Evolutionary conservation across 1,140 invertebrate genomes (phyloP), one percentile per base, ranked within the genome.

Genomic region (Drosophila sturtevanti): DNA sequence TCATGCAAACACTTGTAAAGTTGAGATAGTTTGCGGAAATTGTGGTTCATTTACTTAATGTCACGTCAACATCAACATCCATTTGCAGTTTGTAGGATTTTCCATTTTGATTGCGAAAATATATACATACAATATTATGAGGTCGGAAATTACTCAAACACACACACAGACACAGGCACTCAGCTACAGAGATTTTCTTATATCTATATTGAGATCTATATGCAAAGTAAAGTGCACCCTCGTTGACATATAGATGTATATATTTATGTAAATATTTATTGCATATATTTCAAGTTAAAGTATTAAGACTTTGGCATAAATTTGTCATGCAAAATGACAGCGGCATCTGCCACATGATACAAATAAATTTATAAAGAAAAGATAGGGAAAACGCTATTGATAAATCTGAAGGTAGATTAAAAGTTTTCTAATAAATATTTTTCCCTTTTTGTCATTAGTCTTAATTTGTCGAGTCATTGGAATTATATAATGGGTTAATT

Each of bases 121-220:
- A 54, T n/a, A 4, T 24, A 24, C 4, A 24, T 24, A 4, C 4
- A 31, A 31, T 72, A 78, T 72, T 87, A 55, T 65, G 51, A 31
- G 54, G n/a, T 51, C 75, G 82, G 82, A 86, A 86, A 87, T 86
- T 86, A 69, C 55, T 55, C 51, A 31, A 55, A 34, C 63, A 31
- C 60, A 34, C 63, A 54, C 65, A 37, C 3, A 31, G 27, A n/a
- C n/a, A 31, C 60, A 34, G 60, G 48, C 65, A 37, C 3, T 6
- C 4, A 67, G 63, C 52, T 34, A 34, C 56, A 16, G 16, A 48
- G 41, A 48, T 14, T n/a, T 51, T 16, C 52, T 68, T 38, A 67
- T 38, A 69, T 58, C 61, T 73, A 74, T 62, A 77, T 74, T 80
- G 78, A 74, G 72, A 56, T 38, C 74, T 66, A 74, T 81, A 81